A percentile compares a stretch with the other conserved stretches of the same genome.
These are phyloP conservation scores for Agriopis marginaria DNA, from an alignment of 2,888 invertebrate species.

Conservation along the genomic window DNA sequence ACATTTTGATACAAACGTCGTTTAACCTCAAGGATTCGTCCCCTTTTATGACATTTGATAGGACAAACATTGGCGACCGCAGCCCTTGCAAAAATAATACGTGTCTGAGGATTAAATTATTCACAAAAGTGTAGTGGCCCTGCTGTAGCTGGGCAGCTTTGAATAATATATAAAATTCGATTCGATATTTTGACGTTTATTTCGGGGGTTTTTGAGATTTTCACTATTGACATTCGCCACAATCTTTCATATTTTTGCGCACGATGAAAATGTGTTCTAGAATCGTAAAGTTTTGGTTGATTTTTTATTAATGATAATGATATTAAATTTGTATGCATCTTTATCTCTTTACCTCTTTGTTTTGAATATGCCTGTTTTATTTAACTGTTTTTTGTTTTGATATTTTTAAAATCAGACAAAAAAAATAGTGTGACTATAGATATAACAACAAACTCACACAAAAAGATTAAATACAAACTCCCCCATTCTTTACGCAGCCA, in stretches of 20 bases:
- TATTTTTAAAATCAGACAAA: too few relatives aligned
- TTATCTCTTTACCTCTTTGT: too few relatives aligned
- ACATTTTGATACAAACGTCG: conserved; percentile 43
- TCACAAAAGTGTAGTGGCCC: conserved; percentile 79
- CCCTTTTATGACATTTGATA: conserved; percentile 71
- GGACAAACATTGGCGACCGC: conserved; percentile 68
- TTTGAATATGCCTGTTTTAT: too few relatives aligned
- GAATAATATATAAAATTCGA: conserved; percentile 80
- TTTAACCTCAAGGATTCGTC: conserved; percentile 57
- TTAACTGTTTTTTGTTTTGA: too few relatives aligned
- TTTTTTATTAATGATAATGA: too few relatives aligned
- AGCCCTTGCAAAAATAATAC: conserved; percentile 80
- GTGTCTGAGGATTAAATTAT: conserved; percentile 78
- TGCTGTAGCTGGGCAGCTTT: conserved; percentile 64
- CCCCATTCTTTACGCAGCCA: conserved; percentile 1
- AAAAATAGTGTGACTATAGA: background rate
- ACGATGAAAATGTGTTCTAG: conserved; percentile 4
- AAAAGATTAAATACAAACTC: background rate
- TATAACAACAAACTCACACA: background rate
- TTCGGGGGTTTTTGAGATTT: conserved; percentile 17
- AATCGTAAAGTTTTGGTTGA: too few relatives aligned
- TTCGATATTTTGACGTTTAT: conserved; percentile 65
- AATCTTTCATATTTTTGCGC: conserved; percentile 14
- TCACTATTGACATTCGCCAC: background rate
- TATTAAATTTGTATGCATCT: too few relatives aligned